Base-by-base conservation (phyloP, 2,888 invertebrate genomes). In the Eupithecia dodoneata region DNA sequence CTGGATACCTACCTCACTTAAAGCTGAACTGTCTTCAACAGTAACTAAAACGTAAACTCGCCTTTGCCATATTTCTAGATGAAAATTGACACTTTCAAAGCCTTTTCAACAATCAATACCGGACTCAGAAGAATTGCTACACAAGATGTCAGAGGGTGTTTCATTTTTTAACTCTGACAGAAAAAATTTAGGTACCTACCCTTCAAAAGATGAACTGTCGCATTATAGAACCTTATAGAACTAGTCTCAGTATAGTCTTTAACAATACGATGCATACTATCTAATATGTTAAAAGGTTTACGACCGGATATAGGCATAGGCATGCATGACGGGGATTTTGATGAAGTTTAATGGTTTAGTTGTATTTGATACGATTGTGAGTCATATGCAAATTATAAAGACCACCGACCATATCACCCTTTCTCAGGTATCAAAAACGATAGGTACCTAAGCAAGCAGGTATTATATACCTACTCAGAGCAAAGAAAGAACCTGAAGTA, bases 241-340 rank as follows among this genome's bases (percentile, higher is more conserved):
- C n/a, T n/a, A n/a, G n/a, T n/a, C n/a, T n/a, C n/a, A n/a, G n/a
- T n/a, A n/a, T n/a, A n/a, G n/a, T n/a, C 55, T 18, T 59, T 18
- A 59, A 59, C 55, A 18, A 18, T 18, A 59, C 7, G 9, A 59
- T 59, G 55, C 18, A 59, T 59, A 7, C 0, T 4, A 18, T n/a
- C 52, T 15, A 52, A n/a, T 15, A 52, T 52, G 6, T 2, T 30
- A 63, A 63, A 66, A 18, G 41, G 41, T 42, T 66, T 72, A 72
- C 72, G 72, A 63, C 72, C 72, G 72, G 72, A 72, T 72, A 41
- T 72, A 42, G 44, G n/a, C 55, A 15, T 15, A 63, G 63, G 30
- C 30, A 30, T 30, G 44, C 72, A 72, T 65, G 72, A 45, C 72
- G 44, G 18, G 72, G 63, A 13, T 72, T 63, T 72, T 72, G 63